phyloP scores from a whole-genome alignment of 1,140 invertebrate species.

The Drosophila arizonae region DNA sequence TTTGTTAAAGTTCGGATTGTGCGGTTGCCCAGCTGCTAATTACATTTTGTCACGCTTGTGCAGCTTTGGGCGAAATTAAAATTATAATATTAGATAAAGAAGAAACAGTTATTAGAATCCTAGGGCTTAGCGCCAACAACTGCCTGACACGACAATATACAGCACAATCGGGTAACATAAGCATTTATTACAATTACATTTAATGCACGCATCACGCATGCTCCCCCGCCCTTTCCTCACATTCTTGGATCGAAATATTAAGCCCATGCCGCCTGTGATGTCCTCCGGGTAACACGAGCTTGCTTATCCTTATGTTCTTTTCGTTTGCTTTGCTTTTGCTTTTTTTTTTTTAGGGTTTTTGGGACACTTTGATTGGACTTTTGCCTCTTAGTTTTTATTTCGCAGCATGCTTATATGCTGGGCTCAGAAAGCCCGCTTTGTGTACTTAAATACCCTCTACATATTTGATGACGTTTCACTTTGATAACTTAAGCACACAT shows the following conservation, averaged over 20 bases:
- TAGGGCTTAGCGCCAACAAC: neutral
- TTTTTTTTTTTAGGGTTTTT: neutral
- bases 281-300: conserved; percentile 6
- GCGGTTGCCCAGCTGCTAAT: conserved; percentile 29
- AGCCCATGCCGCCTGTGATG: conserved; percentile 9
- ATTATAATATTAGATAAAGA: conserved; percentile 19
- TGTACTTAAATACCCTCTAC: conserved; percentile 20
- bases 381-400: conserved; percentile 28
- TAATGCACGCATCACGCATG: conserved; percentile 28
- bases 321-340: neutral
- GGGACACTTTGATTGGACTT: conserved; percentile 8
- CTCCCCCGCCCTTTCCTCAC: neutral
- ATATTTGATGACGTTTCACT: conserved; percentile 22
- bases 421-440: neutral
- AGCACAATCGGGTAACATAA: conserved; percentile 59
- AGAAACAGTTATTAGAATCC: conserved; percentile 27
- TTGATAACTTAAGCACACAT: neutral
- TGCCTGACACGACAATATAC: conserved; percentile 12
- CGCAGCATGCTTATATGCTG: neutral
- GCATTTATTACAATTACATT: conserved; percentile 67
- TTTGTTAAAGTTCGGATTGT: conserved; percentile 12
- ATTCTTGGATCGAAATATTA: neutral
- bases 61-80: conserved; percentile 4
- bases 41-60: conserved; percentile 19
- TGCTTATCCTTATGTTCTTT: neutral